phyloP scores from a whole-genome alignment of 2,113 vertebrate genomes.

The Pelodiscus sinensis region DNA sequence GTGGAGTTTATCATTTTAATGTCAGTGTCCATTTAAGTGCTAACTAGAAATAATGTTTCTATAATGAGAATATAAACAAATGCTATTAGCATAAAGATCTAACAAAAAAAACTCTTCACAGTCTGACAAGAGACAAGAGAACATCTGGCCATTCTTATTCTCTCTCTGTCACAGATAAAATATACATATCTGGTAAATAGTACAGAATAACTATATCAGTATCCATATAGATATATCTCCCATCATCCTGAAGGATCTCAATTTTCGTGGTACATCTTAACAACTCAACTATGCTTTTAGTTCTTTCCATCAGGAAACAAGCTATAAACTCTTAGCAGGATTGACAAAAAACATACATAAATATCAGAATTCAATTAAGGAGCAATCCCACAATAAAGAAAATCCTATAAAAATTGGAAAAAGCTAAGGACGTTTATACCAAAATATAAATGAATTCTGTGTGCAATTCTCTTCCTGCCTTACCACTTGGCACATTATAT shows the following conservation, averaged over 20 bases:
- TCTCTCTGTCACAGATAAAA: background rate
- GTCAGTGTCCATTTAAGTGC: background rate
- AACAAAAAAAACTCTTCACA: background rate
- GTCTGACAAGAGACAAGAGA: constrained; percentile 5
- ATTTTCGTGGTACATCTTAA: background rate
- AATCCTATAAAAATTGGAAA: background rate
- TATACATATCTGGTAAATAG: background rate
- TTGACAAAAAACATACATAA: background rate
- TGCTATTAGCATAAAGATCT: background rate
- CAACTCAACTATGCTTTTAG: background rate
- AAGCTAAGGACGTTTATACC: background rate
- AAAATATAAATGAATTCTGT: background rate
- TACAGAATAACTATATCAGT: background rate
- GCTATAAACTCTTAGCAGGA: background rate
- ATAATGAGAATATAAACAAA: background rate
- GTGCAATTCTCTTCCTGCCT: background rate
- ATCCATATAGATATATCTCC: background rate
- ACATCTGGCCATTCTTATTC: background rate
- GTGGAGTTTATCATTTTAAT: background rate
- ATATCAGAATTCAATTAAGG: background rate
- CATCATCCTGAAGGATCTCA: background rate
- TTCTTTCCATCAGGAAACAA: background rate
- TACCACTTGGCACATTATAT: accelerated
- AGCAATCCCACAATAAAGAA: background rate
- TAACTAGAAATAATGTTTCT: background rate